Conservation (phyloP, 2,797 vertebrate genomes). For the Xerus rutilus region DNA sequence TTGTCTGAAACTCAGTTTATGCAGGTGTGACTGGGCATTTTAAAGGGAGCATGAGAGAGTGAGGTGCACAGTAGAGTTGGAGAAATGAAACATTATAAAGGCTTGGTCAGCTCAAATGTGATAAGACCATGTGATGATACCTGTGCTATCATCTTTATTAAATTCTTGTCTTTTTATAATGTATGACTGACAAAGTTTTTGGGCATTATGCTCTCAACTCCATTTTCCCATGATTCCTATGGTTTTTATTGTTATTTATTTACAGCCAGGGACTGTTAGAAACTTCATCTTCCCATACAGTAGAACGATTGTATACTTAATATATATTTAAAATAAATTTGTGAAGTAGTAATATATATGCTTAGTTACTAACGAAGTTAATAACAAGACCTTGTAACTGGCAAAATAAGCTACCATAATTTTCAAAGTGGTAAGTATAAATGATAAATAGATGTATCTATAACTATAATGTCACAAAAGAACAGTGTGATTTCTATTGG, state of each 20-base stretch:
- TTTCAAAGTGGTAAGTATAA: background rate
- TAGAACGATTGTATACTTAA: background rate
- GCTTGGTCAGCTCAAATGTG: background rate
- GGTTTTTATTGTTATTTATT: background rate
- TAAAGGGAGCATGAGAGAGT: background rate
- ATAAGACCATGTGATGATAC: background rate
- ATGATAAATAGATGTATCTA: background rate
- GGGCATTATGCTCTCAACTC: background rate
- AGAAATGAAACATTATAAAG: background rate
- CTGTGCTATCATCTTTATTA: background rate
- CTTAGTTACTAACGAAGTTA: background rate
- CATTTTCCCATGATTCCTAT: background rate
- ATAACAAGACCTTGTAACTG: background rate
- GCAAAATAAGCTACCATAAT: background rate
- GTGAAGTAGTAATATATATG: background rate
- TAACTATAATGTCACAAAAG: background rate
- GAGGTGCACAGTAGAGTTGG: background rate
- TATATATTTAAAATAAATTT: background rate
- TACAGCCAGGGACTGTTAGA: background rate
- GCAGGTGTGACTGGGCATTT: background rate
- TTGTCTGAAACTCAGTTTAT: background rate
- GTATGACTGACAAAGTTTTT: background rate
- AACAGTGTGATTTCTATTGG: background rate
- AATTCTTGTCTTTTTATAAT: background rate
- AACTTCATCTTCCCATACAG: background rate